Evolutionary conservation across 92 coral and sea anemone genomes (phyloP).

Genomic region (Pocillopora meandrina): DNA sequence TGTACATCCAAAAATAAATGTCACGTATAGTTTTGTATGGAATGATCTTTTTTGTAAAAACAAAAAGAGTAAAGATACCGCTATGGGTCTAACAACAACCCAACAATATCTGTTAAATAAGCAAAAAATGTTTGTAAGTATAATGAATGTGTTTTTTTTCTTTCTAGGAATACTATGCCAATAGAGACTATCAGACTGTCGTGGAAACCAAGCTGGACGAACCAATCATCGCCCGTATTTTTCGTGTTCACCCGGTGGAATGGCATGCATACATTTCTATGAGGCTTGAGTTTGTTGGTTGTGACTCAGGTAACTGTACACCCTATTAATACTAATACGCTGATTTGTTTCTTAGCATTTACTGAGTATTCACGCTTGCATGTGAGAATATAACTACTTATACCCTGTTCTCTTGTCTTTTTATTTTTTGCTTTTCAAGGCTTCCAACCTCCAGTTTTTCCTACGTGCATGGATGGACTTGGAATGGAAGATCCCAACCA

Average conservation of each 20-base stretch:
- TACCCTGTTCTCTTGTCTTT: background rate
- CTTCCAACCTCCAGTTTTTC: background rate
- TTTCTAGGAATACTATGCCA: constrained; percentile 10
- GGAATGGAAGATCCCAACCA: background rate
- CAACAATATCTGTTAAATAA: background rate
- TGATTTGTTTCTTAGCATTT: too few species aligned
- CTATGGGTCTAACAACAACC: background rate
- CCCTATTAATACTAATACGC: too few species aligned
- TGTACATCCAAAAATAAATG: too few species aligned
- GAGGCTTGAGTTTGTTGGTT: constrained; percentile 22
- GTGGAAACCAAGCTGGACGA: background rate
- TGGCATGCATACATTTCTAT: constrained; percentile 11
- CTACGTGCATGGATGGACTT: constrained; percentile 7
- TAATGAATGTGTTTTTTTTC: background rate
- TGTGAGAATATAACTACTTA: background rate
- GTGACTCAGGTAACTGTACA: background rate
- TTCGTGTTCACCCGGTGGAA: constrained; percentile 10
- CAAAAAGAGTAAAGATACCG: too few species aligned
- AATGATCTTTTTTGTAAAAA: too few species aligned
- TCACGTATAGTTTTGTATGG: too few species aligned
- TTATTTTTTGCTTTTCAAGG: background rate
- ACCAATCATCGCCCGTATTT: constrained; percentile 18
- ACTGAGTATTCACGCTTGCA: too few species aligned
- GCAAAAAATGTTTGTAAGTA: background rate
- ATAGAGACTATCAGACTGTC: background rate